Evolutionary conservation across 2,888 invertebrate genomes (phyloP).

Genomic region (Polydrusus pterygomalis): DNA sequence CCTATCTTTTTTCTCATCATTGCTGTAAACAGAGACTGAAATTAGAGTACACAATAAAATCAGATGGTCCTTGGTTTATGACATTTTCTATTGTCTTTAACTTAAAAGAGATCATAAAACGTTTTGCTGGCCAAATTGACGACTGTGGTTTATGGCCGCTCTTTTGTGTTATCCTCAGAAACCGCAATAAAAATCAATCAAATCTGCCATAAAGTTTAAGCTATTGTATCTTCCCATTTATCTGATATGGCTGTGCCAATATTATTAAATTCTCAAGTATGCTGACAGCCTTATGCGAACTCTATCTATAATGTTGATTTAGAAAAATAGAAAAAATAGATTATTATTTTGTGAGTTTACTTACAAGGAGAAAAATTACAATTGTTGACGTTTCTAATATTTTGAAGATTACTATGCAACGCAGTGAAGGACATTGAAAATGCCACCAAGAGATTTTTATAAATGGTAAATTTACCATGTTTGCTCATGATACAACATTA

Average conservation of each 20-base stretch:
- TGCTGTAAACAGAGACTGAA: constrained; percentile 30
- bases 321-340: constrained; percentile 24
- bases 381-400: too few relatives aligned
- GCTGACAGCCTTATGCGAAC: neutral
- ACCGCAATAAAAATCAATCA: constrained; percentile 49
- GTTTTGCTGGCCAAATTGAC: constrained; percentile 47
- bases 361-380: too few relatives aligned
- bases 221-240: constrained; percentile 35
- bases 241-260: constrained; percentile 31
- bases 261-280: constrained; percentile 21
- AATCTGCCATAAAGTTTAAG: constrained; percentile 41
- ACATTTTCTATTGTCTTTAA: constrained; percentile 46
- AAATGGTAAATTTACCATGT: too few relatives aligned
- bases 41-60: constrained; percentile 42
- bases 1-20: constrained; percentile 1
- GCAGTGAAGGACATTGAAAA: too few relatives aligned
- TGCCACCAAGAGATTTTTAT: too few relatives aligned
- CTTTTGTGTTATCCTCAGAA: constrained; percentile 34
- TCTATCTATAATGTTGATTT: constrained; percentile 3
- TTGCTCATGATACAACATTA: too few relatives aligned
- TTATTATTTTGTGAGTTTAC: neutral
- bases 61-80: constrained; percentile 38
- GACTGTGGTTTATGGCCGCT: constrained; percentile 38
- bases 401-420: too few relatives aligned
- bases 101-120: constrained; percentile 47